A percentile compares a stretch with the other conserved stretches of the same genome.
Conservation (phyloP, 2,113 vertebrate species). For the Phaetusa simplex region DNA sequence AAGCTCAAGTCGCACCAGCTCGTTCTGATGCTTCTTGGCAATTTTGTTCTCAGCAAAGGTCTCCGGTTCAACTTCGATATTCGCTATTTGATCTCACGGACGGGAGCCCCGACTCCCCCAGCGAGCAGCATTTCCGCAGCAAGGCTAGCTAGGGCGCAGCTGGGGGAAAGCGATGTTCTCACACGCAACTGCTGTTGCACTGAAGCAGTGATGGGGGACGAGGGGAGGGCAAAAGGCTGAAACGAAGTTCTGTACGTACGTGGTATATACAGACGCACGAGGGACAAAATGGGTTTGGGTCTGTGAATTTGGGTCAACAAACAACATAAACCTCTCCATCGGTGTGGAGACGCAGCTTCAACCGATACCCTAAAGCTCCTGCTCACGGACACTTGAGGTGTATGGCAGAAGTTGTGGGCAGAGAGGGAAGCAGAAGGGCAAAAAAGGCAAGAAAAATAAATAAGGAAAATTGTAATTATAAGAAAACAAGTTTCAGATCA, state of each 20-base stretch:
- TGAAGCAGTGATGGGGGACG: not conserved
- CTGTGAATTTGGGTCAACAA: constrained; percentile 55
- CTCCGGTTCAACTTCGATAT: not conserved
- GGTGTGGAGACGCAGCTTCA: constrained; percentile 50
- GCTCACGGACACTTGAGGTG: constrained; percentile 47
- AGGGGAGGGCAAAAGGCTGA: constrained; percentile 45
- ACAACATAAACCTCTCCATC: constrained; percentile 46
- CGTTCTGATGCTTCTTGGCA: not conserved
- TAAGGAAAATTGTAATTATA: constrained; percentile 44
- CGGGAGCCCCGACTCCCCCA: not conserved
- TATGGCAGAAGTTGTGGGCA: constrained; percentile 61
- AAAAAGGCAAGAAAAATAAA: constrained; percentile 44
- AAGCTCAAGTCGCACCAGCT: not conserved
- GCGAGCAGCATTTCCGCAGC: not conserved
- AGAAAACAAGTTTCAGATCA: constrained; percentile 28
- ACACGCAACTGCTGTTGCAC: not conserved
- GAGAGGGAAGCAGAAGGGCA: constrained; percentile 27
- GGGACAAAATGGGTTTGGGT: constrained; percentile 35
- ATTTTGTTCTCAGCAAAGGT: constrained; percentile 20
- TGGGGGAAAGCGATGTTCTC: not conserved
- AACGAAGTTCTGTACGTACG: constrained; percentile 11
- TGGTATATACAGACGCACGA: not conserved
- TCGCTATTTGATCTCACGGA: not conserved
- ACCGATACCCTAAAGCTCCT: constrained; percentile 36
- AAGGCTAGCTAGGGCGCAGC: not conserved